Evolutionary conservation across 2,888 invertebrate genomes (phyloP).

Genomic region (Parnassius apollo): DNA sequence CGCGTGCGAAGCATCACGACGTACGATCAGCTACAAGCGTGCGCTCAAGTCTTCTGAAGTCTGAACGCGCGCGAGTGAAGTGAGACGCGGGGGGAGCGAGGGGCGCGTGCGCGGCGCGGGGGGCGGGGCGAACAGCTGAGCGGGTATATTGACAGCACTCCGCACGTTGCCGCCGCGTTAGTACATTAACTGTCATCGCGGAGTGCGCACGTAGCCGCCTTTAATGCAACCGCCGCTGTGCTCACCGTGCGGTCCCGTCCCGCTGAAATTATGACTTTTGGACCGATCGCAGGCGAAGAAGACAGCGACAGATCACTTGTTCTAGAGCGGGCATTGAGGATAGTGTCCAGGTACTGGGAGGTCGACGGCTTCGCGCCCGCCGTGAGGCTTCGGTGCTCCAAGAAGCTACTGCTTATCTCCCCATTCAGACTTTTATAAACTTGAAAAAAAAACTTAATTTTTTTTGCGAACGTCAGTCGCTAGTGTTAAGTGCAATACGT

Average conservation of each 20-base stretch:
- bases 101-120: constrained; percentile 47
- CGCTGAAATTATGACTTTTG: constrained; percentile 80
- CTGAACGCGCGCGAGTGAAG: constrained; percentile 32
- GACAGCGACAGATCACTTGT: constrained; percentile 70
- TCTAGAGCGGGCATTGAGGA: constrained; percentile 75
- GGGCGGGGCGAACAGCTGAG: constrained; percentile 80
- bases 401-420: constrained; percentile 55
- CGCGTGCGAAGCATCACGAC: constrained; percentile 1
- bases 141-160: constrained; percentile 81
- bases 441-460: constrained; percentile 33
- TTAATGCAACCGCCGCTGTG: constrained; percentile 73
- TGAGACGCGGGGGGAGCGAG: constrained; percentile 37
- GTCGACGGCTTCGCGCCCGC: constrained; percentile 63
- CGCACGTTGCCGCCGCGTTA: constrained; percentile 78
- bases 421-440: constrained; percentile 67
- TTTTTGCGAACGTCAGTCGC: constrained; percentile 52
- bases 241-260: constrained; percentile 70
- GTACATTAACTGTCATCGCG: constrained; percentile 78
- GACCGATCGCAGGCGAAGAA: constrained; percentile 71
- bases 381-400: constrained; percentile 70
- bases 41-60: constrained; percentile 34
- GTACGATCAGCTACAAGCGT: constrained; percentile 31
- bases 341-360: constrained; percentile 78
- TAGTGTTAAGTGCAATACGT: constrained; percentile 73
- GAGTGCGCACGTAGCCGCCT: constrained; percentile 73